A percentile compares a stretch with the other conserved stretches of the same genome.
Evolutionary conservation across 2,797 vertebrate genomes (phyloP).

Genomic region (Anguilla obscura): DNA sequence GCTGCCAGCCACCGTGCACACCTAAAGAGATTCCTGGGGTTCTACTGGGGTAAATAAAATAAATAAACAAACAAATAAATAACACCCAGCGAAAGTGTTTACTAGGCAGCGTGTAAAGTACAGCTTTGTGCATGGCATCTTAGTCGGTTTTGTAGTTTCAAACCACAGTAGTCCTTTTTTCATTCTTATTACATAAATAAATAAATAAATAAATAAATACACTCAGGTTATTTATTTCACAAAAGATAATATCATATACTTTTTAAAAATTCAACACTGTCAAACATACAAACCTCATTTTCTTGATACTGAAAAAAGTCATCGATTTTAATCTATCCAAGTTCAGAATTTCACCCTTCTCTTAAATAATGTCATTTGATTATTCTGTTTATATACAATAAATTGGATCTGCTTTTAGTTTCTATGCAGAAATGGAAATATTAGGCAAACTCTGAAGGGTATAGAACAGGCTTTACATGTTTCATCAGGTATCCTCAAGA

Average conservation of each 20-base stretch:
- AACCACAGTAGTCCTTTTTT: background rate
- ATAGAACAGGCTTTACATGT: background rate
- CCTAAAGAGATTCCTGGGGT: background rate
- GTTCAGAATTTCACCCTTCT: background rate
- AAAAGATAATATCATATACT: background rate
- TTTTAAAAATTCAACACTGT: background rate
- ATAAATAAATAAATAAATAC: background rate
- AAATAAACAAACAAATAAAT: background rate
- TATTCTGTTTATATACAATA: background rate
- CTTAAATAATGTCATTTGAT: background rate
- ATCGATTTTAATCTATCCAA: too few species aligned
- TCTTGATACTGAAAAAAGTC: too few species aligned
- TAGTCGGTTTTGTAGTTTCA: background rate
- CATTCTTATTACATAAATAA: background rate
- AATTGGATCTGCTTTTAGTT: background rate
- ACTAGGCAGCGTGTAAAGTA: background rate
- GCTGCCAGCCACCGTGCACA: background rate
- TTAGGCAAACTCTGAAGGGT: background rate
- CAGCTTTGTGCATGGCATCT: background rate
- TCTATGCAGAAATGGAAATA: background rate
- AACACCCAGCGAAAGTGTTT: background rate
- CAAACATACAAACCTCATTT: background rate
- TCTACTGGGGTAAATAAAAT: background rate
- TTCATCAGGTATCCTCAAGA: background rate
- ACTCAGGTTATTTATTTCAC: background rate